Base-by-base conservation (phyloP, 2,113 vertebrate species). In the Campylomormyrus tamandua region DNA sequence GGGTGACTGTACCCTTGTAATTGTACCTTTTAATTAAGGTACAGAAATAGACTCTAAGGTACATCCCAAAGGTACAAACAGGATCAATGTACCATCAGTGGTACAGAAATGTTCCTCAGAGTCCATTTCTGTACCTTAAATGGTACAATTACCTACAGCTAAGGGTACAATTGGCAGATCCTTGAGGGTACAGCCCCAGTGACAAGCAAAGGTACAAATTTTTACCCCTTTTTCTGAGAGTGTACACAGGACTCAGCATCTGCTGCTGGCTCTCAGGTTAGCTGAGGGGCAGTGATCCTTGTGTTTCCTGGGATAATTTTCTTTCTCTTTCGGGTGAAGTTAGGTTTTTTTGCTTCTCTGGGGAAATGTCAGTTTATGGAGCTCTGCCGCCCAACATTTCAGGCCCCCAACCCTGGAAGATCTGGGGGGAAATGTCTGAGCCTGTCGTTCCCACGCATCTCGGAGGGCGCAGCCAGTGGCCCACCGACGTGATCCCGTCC, bases 341-440 rank as follows among this genome's bases (percentile, higher is more conserved):
- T 7, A 24, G 11, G 17, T 39, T 92, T 90, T 94, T 24, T 89
- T 89, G 49, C 53, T 70, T 92, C 94, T 93, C 94, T 70, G 89
- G 94, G 94, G 93, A 95, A 94, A 95, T 95, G 94, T 94, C 92
- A 94, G 93, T 93, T 93, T 93, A 93, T 39, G 24, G 88, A 95
- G 94, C 90, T 93, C 92, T 92, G 93, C 92, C 93, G 87, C 88
- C 89, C 90, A 92, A 94, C 92, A 92, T 93, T 93, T 92, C 91
- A 94, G 93, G 93, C 93, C 91, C 93, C 93, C 92, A 92, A 89
- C 91, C 91, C 91, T 93, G 93, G 83, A 94, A 93, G 95, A 89
- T 93, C 92, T 93, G 17, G 91, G 93, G 93, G 94, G 93, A 94
- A 95, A 94, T 93, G 91, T 92, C 89, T 91, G 66, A 89, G 91